Base-by-base conservation (phyloP, 2,888 invertebrate species). In the Erebia palarica region DNA sequence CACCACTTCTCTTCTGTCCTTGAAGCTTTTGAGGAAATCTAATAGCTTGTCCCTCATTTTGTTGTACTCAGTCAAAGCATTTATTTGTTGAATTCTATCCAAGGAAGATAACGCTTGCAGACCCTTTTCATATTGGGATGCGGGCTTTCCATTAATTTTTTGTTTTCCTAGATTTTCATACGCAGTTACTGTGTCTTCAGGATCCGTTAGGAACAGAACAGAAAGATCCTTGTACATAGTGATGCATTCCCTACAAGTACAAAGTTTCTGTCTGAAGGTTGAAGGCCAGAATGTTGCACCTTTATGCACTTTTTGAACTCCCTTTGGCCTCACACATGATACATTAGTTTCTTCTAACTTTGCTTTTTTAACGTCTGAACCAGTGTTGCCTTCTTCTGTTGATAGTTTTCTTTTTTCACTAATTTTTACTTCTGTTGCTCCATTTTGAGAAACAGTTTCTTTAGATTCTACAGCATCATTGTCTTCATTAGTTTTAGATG, bases 21-120 rank as follows among this genome's bases (percentile, higher is more conserved):
- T 93, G 74, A 94, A 94, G 74, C 93, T 96, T 80, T 97, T 96
- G 69, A 99, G 92, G 87, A 96, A 99, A 70, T 97, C 96, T 73
- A 95, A 95, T 58, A 99, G 90, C 78, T 96, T 96, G 68, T 96
- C 96, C 82, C 97, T 97, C 95, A 99, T 95, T 78, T 96, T 96
- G 86, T 98, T 98, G 86, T 97, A 98, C 73, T 96, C 98, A 81
- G 95, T 94, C 75, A 98, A 95, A 11, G 97, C 96, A 86, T 98
- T 98, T 74, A 98, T 95, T 87, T 98, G 96, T 78, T 97, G 96
- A 11, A 97, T 95, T 69, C 96, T 95, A 78, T 96, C 96, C 83
- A 99, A 94, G 21, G 96, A 95, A 49, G 97, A 96, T 13, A 98
- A 90, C 0, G 97, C 97, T 78, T 96, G 94, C 83, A 97, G 94